Conservation (phyloP, 2,797 vertebrate genomes). For the Artibeus jamaicensis region DNA sequence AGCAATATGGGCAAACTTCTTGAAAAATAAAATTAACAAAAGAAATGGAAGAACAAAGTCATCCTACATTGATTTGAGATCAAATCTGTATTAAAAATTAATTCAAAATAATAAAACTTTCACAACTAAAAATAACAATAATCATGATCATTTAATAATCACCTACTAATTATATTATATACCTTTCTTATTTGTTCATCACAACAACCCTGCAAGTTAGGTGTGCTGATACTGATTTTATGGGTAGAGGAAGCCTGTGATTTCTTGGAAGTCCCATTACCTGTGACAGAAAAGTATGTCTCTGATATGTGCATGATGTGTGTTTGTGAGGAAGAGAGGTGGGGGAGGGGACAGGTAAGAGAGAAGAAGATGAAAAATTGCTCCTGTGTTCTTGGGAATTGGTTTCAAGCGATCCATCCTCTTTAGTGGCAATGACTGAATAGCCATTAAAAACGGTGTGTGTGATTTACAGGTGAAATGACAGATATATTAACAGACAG, state of each 20-base stretch:
- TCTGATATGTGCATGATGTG: not conserved
- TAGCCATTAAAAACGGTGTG: not conserved
- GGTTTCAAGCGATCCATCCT: not conserved
- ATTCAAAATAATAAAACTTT: not conserved
- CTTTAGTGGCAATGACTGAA: not conserved
- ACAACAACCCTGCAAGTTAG: not conserved
- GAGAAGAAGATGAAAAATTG: not conserved
- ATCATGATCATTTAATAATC: not conserved
- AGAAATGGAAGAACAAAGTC: not conserved
- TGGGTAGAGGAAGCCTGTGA: not conserved
- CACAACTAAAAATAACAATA: not conserved
- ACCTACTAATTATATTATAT: not conserved
- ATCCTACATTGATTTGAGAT: not conserved
- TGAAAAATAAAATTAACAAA: not conserved
- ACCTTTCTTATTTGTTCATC: not conserved
- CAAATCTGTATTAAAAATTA: not conserved
- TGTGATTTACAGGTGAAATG: not conserved
- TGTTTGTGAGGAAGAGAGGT: not conserved
- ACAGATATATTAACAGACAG: not conserved
- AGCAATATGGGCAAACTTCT: not conserved
- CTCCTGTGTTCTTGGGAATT: not conserved
- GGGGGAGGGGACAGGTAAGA: too few relatives aligned
- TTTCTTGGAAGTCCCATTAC: not conserved
- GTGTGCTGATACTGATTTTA: not conserved
- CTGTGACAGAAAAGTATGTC: not conserved